phyloP scores from a whole-genome alignment of 2,797 vertebrate species.

The Botia kubotai region DNA sequence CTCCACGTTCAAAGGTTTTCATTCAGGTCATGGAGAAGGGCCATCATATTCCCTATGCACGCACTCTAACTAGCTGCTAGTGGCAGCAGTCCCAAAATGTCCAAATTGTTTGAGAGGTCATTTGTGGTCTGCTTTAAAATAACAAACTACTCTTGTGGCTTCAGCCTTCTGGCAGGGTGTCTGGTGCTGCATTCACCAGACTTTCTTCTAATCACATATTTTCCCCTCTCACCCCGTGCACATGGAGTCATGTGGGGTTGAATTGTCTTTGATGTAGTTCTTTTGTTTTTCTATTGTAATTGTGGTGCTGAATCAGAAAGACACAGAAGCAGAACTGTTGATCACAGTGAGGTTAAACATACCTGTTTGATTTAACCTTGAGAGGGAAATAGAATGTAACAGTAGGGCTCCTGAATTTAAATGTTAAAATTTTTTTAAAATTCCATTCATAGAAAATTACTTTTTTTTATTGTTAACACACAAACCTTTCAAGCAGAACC shows the following conservation, averaged over 20 bases:
- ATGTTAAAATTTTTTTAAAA: too few relatives aligned
- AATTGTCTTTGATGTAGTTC: constrained; percentile 35
- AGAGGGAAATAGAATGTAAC: not conserved
- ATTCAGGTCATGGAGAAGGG: constrained; percentile 43
- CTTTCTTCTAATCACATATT: constrained; percentile 35
- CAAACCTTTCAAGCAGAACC: not conserved
- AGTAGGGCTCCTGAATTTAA: not conserved
- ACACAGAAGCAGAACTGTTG: not conserved
- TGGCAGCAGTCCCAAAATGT: constrained; percentile 52
- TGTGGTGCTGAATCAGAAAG: constrained; percentile 31
- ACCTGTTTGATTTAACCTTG: not conserved
- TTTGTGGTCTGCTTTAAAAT: constrained; percentile 55
- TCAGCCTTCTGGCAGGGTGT: constrained; percentile 39
- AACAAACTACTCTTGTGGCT: constrained; percentile 56
- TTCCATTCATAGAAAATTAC: too few relatives aligned
- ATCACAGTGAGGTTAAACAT: not conserved
- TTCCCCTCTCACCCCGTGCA: constrained; percentile 16
- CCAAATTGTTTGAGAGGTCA: constrained; percentile 52
- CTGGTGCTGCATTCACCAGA: constrained; percentile 35
- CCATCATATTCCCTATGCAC: constrained; percentile 38
- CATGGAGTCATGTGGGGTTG: constrained; percentile 32
- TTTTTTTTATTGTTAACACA: not conserved
- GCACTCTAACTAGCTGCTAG: constrained; percentile 45
- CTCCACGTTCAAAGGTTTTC: constrained; percentile 42
- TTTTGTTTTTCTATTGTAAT: constrained; percentile 20